phyloP scores from a whole-genome alignment of 2,797 vertebrate species.

The Intellagama lesueurii region DNA sequence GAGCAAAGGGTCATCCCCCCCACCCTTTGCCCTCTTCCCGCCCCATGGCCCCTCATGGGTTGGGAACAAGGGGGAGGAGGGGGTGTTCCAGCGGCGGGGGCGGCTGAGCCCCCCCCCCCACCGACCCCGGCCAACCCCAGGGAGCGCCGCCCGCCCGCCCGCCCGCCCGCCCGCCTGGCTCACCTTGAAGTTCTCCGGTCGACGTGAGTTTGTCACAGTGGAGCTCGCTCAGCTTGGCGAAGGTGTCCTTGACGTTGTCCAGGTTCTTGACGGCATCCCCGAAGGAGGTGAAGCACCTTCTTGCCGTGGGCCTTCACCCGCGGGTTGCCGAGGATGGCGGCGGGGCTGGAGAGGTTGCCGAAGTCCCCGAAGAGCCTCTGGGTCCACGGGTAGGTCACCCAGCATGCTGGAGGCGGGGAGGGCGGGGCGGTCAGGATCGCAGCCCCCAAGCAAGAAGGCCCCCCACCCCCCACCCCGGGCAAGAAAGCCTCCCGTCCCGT shows the following conservation, averaged over 20 bases:
- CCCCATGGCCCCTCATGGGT: no score
- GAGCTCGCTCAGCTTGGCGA: conserved; percentile 83
- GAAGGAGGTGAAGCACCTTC: conserved; percentile 86
- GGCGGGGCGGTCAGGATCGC: no score
- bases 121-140: no score
- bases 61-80: no score
- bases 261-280: conserved; percentile 85
- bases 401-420: conserved; percentile 79
- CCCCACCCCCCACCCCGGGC: background rate
- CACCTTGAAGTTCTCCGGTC: conserved; percentile 92
- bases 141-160: no score
- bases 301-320: conserved; percentile 82
- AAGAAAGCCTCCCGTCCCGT: no score
- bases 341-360: conserved; percentile 84
- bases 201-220: conserved; percentile 92
- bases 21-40: no score
- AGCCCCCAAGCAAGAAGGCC: no score
- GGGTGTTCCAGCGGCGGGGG: no score
- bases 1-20: no score
- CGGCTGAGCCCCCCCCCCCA: no score
- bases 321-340: conserved; percentile 80
- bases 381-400: conserved; percentile 89
- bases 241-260: conserved; percentile 84
- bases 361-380: conserved; percentile 87
- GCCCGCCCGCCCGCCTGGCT: conserved; percentile 13